Percentiles rank a stretch among this genome's conserved stretches.
Conservation (phyloP, 2,113 vertebrate species). For the Fulmarus glacialis region DNA sequence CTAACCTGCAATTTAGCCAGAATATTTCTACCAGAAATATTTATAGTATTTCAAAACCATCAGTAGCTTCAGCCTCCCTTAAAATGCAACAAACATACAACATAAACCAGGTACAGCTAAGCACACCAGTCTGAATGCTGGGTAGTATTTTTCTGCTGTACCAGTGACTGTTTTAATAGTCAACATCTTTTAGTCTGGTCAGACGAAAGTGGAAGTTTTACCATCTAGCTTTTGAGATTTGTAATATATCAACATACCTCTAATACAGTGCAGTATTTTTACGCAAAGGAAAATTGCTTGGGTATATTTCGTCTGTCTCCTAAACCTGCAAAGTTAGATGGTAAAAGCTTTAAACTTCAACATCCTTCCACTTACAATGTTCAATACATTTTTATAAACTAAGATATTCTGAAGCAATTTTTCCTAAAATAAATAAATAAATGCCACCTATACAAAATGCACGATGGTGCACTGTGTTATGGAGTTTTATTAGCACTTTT, state of each 20-base stretch:
- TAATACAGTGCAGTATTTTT: background rate
- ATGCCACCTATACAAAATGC: background rate
- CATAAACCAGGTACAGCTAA: background rate
- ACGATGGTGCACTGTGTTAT: fast-evolving
- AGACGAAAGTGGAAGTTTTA: background rate
- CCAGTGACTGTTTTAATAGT: background rate
- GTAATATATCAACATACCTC: background rate
- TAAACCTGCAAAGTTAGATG: background rate
- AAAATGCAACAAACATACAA: background rate
- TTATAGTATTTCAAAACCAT: background rate
- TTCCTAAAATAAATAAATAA: background rate
- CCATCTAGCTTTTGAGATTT: background rate
- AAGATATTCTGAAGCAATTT: background rate
- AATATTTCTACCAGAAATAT: background rate
- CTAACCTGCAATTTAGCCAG: background rate
- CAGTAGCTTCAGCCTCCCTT: background rate
- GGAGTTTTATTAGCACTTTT: background rate
- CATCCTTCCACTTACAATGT: background rate
- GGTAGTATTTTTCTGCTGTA: background rate
- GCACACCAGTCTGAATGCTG: background rate
- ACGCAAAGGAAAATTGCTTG: background rate
- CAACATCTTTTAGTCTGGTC: background rate
- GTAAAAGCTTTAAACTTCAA: background rate
- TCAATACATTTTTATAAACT: background rate
- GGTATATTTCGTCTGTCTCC: background rate